These are phyloP conservation scores for Adineta ricciae DNA, from an alignment of 2,888 invertebrate genomes.

Conservation along the genomic window DNA sequence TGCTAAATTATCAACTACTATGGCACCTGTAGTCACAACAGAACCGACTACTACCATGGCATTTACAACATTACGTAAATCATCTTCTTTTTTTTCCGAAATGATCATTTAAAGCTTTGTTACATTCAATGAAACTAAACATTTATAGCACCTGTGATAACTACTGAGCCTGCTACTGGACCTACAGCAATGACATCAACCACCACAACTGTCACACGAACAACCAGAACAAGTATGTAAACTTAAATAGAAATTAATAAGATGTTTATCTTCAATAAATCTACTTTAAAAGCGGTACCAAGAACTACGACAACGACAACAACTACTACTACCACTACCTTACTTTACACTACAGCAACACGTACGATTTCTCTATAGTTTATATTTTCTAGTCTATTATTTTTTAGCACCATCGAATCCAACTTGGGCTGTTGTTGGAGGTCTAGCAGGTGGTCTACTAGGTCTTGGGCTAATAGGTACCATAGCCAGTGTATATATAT, in stretches of 20 bases:
- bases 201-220: background rate
- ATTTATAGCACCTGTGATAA: too few relatives aligned
- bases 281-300: background rate
- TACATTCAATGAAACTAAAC: too few relatives aligned
- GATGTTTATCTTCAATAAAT: background rate
- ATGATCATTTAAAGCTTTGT: too few relatives aligned
- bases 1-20: too few relatives aligned
- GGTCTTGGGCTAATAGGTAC: background rate
- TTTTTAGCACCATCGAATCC: background rate
- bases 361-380: background rate
- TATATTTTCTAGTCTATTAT: background rate
- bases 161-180: too few relatives aligned
- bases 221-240: background rate
- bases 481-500: background rate
- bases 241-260: background rate
- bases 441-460: background rate
- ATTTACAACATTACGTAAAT: too few relatives aligned
- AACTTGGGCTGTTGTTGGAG: background rate
- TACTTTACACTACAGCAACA: background rate
- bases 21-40: too few relatives aligned
- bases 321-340: background rate
- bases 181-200: too few relatives aligned
- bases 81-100: too few relatives aligned
- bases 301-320: background rate
- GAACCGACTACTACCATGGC: too few relatives aligned